Base-by-base conservation (phyloP, 2,113 vertebrate genomes). In the Xiphias gladius region DNA sequence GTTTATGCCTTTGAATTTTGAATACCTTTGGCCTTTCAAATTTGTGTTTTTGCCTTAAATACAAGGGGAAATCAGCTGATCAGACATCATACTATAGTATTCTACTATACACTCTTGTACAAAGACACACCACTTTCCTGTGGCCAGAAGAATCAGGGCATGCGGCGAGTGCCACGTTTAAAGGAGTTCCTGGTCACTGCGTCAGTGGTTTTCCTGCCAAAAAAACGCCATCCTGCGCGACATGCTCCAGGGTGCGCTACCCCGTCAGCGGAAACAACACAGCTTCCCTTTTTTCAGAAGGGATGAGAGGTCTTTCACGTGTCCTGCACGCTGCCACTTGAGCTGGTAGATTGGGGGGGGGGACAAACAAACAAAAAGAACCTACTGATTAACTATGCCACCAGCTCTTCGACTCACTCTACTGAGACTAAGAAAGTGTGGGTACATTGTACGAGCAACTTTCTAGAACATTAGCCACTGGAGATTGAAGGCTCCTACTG, bases 361-460 rank as follows among this genome's bases (percentile, higher is more conserved):
- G 46, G 46, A 11, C 46, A 12, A 58, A 35, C 22, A 26, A 16
- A 50, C 64, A 71, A 55, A 79, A 79, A 75, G 75, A 62, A 61
- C 35, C 63, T 39, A 55, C 74, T 71, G 86, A 88, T 83, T 83
- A 80, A 79, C 79, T 67, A 48, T 37, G 26, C 82, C 57, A 19
- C 68, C 19, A 61, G 76, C 77, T 85, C 81, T 76, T 83, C 26
- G 52, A 65, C 71, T 41, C 65, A 76, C 69, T 91, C 89, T 86
- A 37, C 77, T 91, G 91, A 90, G 91, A 89, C 88, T 86, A 85
- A 92, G 81, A 82, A 93, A 85, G 89, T 90, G 86, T 81, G 82
- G 86, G 77, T 63, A 87, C 73, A 80, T 85, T 76, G 88, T 87
- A 55, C 41, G 57, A 82, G 67, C 76, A 89, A 93, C 90, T 92